These are phyloP conservation scores for Carposina sasakii DNA, from an alignment of 1,140 invertebrate species.

Conservation along the genomic window DNA sequence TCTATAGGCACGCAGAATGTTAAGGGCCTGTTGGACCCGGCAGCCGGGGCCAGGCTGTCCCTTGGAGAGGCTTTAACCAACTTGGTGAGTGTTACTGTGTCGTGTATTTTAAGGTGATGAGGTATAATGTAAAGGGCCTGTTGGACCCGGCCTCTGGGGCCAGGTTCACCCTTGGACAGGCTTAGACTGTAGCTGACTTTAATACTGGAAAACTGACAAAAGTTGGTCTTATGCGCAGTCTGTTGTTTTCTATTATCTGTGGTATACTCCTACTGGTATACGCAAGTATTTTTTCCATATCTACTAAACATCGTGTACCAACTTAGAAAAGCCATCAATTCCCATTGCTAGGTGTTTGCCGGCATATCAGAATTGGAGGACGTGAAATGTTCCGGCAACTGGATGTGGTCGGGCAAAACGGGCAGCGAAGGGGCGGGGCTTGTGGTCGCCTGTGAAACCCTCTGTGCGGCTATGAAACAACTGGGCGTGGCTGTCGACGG, in stretches of 20 bases:
- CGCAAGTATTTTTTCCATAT: no score
- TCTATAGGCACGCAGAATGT: conserved; percentile 98
- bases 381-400: conserved; percentile 97
- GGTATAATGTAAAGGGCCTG: no score
- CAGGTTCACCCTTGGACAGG: no score
- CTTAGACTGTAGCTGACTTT: no score
- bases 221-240: no score
- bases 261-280: no score
- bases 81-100: conserved; percentile 74
- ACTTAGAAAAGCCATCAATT: no score
- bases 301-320: no score
- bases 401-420: conserved; percentile 99
- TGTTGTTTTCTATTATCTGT: no score
- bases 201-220: no score
- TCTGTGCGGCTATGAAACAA: conserved; percentile 89
- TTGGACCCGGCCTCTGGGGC: no score
- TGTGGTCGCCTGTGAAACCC: conserved; percentile 89
- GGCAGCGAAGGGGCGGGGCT: conserved; percentile 91
- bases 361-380: conserved; percentile 87
- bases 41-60: conserved; percentile 91
- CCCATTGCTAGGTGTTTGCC: conserved; percentile 92
- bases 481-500: conserved; percentile 96
- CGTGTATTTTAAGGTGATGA: no score
- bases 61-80: conserved; percentile 97
- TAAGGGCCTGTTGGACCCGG: conserved; percentile 88